Evolutionary conservation across 2,113 vertebrate genomes (phyloP).

Genomic region (Anhinga rufa): DNA sequence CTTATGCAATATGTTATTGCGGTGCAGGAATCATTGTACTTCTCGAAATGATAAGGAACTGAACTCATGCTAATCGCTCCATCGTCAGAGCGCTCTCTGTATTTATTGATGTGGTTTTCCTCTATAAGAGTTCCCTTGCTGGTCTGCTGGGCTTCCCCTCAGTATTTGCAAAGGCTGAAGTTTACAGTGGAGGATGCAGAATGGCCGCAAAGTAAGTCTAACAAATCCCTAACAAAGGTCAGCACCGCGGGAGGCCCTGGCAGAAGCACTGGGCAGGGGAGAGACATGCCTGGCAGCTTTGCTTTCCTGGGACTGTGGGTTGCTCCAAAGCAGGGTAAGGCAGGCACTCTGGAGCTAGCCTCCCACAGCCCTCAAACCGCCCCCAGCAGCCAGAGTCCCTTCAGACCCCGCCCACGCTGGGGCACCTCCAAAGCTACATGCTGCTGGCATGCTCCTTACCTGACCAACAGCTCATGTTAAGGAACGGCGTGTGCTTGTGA

Average conservation of each 20-base stretch:
- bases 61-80: fast-evolving
- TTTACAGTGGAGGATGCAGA: background rate
- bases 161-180: background rate
- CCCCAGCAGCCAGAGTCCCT: background rate
- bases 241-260: background rate
- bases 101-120: background rate
- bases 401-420: background rate
- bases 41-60: background rate
- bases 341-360: background rate
- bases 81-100: background rate
- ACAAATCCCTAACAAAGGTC: background rate
- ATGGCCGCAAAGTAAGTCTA: background rate
- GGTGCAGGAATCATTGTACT: background rate
- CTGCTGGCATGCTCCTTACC: background rate
- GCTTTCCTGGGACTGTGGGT: background rate
- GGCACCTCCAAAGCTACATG: background rate
- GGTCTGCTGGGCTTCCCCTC: background rate
- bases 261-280: background rate
- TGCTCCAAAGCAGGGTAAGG: background rate
- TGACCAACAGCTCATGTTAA: background rate
- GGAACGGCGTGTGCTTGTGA: background rate
- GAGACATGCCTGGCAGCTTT: background rate
- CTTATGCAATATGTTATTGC: background rate
- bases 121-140: background rate
- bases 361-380: no score